Evolutionary conservation across 2,888 invertebrate genomes (phyloP), one percentile per base, ranked within the genome.

Genomic region (Drosophila mulleri): DNA sequence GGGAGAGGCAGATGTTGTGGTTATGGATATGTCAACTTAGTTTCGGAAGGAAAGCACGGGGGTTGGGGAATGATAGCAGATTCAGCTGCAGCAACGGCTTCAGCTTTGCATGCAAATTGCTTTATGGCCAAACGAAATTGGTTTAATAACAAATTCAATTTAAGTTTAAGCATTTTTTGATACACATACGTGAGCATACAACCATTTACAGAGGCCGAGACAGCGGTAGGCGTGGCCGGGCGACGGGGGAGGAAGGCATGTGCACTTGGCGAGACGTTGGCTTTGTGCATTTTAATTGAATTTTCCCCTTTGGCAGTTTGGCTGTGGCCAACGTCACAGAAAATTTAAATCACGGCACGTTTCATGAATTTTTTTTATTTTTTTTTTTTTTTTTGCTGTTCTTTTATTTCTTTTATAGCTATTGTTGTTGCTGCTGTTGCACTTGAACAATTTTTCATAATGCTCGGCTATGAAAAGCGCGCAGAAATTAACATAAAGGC

Each of bases 221-320:
- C 32, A 26, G 14, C 23, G 29, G 7, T 16, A 6, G 26, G 37
- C 9, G 45, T 54, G 54, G 62, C 44, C 37, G 63, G 9, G 11
- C 14, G 50, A 12, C 18, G 18, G 18, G 18, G 16, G 16, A 6
- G 0, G 41, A n/a, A 7, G 26, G 41, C n/a, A 42, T 75, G 76
- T 70, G 71, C 80, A 77, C 48, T 70, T 74, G 65, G 67, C 88
- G 83, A 82, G 69, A 83, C 88, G 83, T 59, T 69, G 72, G 79
- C 76, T 87, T 89, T 86, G 87, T 83, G 89, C 82, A 83, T 83
- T 88, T 84, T 84, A 89, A 84, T 84, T 84, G 87, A 84, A 79
- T 88, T 89, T 81, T 68, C 63, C 67, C 68, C 61, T 71, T 75
- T 70, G 50, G 73, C 60, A 50, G 60, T 44, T 44, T 45, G 47